A percentile compares a stretch with the other conserved stretches of the same genome.
phyloP scores from a whole-genome alignment of 2,113 vertebrate genomes.

The Eleginops maclovinus region DNA sequence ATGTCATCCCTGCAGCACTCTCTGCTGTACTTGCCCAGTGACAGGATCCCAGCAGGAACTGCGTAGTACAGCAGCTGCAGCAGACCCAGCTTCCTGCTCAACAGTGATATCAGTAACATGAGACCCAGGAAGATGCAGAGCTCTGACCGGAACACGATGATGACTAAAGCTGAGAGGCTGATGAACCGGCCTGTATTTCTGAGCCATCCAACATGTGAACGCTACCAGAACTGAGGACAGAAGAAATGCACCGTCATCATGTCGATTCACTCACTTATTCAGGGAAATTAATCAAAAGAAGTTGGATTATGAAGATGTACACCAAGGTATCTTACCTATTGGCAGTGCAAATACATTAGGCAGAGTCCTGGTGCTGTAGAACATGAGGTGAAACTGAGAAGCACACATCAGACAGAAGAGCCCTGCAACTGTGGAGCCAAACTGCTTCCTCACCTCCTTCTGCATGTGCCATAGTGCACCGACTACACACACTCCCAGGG shows the following conservation, averaged over 20 bases:
- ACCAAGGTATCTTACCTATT: constrained; percentile 82
- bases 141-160: constrained; percentile 93
- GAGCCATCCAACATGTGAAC: constrained; percentile 91
- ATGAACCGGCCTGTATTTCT: constrained; percentile 87
- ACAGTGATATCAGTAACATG: constrained; percentile 87
- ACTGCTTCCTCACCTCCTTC: constrained; percentile 89
- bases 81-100: constrained; percentile 83
- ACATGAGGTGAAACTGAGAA: constrained; percentile 97
- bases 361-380: constrained; percentile 94
- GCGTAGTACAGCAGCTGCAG: constrained; percentile 83
- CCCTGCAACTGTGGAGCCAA: constrained; percentile 88
- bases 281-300: neutral
- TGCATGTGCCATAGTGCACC: constrained; percentile 90
- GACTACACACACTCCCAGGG: constrained; percentile 88
- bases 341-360: constrained; percentile 94
- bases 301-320: no score
- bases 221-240: constrained; percentile 87
- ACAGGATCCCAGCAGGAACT: constrained; percentile 88
- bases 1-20: neutral
- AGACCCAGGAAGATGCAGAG: constrained; percentile 91
- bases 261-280: neutral
- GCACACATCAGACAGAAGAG: constrained; percentile 91
- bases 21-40: constrained; percentile 85
- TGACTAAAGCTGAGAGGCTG: constrained; percentile 90
- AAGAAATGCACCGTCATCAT: neutral